phyloP scores from a whole-genome alignment of 2,888 invertebrate species.

The Epinotia ramella region DNA sequence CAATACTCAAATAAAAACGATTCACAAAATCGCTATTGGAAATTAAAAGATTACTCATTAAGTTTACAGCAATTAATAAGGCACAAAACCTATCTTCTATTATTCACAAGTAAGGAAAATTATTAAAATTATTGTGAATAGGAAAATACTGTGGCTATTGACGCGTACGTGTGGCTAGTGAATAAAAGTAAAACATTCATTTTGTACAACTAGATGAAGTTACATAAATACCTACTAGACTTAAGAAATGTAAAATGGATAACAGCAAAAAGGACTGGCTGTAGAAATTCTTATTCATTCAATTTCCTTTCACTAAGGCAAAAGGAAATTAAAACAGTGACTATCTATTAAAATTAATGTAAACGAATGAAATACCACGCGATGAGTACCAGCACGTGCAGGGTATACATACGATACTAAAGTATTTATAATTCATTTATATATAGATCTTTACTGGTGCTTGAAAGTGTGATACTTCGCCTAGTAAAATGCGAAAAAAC shows the following conservation, averaged over 20 bases:
- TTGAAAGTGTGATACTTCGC: not conserved
- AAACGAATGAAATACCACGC: not conserved
- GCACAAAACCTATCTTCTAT: constrained; percentile 33
- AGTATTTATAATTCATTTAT: not conserved
- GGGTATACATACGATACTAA: not conserved
- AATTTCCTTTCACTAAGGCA: not conserved
- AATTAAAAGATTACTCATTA: constrained; percentile 29
- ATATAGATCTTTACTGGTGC: not conserved
- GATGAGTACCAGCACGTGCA: not conserved
- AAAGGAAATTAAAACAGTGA: not conserved
- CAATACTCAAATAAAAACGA: constrained; percentile 41
- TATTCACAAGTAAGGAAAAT: constrained; percentile 36
- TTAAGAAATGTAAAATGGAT: constrained; percentile 16
- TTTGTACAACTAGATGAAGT: constrained; percentile 34
- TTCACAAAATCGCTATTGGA: constrained; percentile 26
- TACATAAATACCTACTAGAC: constrained; percentile 28
- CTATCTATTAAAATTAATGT: not conserved
- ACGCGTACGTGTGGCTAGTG: constrained; percentile 35
- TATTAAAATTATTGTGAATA: constrained; percentile 28
- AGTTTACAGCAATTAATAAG: constrained; percentile 32
- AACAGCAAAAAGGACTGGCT: constrained; percentile 24
- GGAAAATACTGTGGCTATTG: constrained; percentile 33
- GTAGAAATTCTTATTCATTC: not conserved
- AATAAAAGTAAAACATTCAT: constrained; percentile 39
- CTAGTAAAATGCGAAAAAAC: not conserved